Evolutionary conservation across 2,888 invertebrate genomes (phyloP).

Genomic region (Ditula angustiorana): DNA sequence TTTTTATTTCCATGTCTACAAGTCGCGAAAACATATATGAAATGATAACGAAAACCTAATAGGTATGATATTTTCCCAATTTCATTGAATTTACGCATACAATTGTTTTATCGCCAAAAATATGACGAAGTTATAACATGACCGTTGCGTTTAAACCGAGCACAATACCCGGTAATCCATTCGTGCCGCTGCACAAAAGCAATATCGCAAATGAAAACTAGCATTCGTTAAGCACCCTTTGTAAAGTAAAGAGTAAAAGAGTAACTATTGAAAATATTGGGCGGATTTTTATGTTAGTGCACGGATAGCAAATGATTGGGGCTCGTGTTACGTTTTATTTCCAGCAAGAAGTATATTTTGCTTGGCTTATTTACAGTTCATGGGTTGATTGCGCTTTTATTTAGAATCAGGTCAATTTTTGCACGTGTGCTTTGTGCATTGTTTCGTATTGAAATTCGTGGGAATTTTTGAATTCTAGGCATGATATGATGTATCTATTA

Average conservation of each 20-base stretch:
- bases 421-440: too few relatives aligned
- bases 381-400: conserved; percentile 27
- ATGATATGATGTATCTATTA: too few relatives aligned
- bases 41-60: too few relatives aligned
- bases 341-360: conserved; percentile 32
- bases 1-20: too few relatives aligned
- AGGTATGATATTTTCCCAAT: too few relatives aligned
- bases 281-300: conserved; percentile 31
- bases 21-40: too few relatives aligned
- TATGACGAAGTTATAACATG: conserved; percentile 58
- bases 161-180: conserved; percentile 68
- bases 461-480: too few relatives aligned
- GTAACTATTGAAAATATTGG: conserved; percentile 58
- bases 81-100: not conserved
- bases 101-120: conserved; percentile 51
- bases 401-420: conserved; percentile 29
- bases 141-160: conserved; percentile 58
- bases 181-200: conserved; percentile 74
- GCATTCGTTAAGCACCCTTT: conserved; percentile 74
- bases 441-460: too few relatives aligned
- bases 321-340: conserved; percentile 15
- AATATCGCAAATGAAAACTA: conserved; percentile 76
- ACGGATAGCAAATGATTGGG: conserved; percentile 30
- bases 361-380: conserved; percentile 10
- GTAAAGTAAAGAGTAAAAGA: too few relatives aligned